Conservation (phyloP, 2,113 vertebrate genomes). For the Alexandromys fortis region DNA sequence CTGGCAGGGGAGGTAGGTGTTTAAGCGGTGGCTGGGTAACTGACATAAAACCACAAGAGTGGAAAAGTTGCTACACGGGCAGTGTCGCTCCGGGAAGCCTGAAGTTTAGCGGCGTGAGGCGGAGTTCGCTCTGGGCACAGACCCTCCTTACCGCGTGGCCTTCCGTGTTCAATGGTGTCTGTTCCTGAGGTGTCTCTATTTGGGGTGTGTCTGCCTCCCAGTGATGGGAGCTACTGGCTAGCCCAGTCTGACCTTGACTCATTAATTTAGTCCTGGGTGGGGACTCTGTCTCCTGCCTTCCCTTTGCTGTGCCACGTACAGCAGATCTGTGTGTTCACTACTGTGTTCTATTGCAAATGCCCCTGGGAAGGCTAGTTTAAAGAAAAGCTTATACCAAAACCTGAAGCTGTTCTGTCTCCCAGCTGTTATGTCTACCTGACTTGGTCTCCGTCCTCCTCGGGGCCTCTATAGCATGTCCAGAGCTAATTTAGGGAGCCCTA, state of each 20-base stretch:
- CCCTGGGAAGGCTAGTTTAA: background rate
- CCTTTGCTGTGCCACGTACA: fast-evolving
- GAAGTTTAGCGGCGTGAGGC: background rate
- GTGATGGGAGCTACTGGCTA: background rate
- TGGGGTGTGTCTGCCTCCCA: background rate
- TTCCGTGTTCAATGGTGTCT: background rate
- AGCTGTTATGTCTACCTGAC: background rate
- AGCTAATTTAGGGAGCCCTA: background rate
- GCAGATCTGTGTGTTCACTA: background rate
- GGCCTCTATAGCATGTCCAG: background rate
- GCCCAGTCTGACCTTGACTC: background rate
- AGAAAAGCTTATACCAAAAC: background rate
- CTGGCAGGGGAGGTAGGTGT: background rate
- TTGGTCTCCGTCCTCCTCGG: background rate
- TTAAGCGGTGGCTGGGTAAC: background rate
- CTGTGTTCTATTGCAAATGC: background rate
- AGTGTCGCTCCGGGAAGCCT: background rate
- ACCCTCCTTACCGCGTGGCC: background rate
- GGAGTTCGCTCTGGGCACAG: background rate
- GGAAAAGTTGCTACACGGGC: background rate
- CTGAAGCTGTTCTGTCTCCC: background rate
- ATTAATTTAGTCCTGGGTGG: background rate
- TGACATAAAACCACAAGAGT: background rate
- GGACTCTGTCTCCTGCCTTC: fast-evolving
- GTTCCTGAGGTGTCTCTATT: constrained; percentile 21